Base-by-base conservation (phyloP, 2,797 vertebrate species). In the Sciaenops ocellatus region DNA sequence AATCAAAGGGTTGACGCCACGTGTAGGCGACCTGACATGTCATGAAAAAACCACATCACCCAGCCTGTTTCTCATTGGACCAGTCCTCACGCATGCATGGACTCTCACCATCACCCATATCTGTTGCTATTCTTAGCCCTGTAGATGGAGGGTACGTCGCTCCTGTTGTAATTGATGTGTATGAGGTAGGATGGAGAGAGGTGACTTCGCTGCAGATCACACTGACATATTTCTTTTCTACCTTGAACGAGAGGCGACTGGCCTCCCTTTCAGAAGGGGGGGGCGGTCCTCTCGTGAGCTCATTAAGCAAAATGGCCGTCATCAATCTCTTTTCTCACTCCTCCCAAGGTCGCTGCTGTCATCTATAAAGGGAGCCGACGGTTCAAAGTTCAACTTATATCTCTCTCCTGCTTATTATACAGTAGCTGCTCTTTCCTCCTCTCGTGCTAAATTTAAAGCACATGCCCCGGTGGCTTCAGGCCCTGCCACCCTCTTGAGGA, bases 391-490 rank as follows among this genome's bases (percentile, higher is more conserved):
- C 84, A 85, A 79, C 73, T 78, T 65, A 70, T 81, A n/a, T n/a
- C n/a, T 88, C 78, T 88, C 74, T 61, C 77, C 72, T 85, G 83
- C 89, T 86, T 87, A 89, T 91, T 88, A 90, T 73, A 79, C 73
- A 69, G 84, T 57, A 56, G 72, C 81, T 83, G 78, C 78, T 83
- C 68, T 77, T 76, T 86, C 69, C 59, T 82, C 51, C 46, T 66
- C 77, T 68, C 12, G 6, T 84, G 89, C 88, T 93, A 91, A 89
- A 91, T 87, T 88, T 92, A 91, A 82, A 78, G 54, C 76, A n/a
- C 34, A 5, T 17, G 12, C 80, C 75, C 76, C 26, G 16, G 67
- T 72, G 85, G 81, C 78, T 73, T 80, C 54, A 60, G 73, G 72
- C 79, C 62, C 41, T 5, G 34, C n/a, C 26, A 18, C 47, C 69